Evolutionary conservation across 2,888 invertebrate genomes (phyloP).

Genomic region (Pristionchus exspectatus): DNA sequence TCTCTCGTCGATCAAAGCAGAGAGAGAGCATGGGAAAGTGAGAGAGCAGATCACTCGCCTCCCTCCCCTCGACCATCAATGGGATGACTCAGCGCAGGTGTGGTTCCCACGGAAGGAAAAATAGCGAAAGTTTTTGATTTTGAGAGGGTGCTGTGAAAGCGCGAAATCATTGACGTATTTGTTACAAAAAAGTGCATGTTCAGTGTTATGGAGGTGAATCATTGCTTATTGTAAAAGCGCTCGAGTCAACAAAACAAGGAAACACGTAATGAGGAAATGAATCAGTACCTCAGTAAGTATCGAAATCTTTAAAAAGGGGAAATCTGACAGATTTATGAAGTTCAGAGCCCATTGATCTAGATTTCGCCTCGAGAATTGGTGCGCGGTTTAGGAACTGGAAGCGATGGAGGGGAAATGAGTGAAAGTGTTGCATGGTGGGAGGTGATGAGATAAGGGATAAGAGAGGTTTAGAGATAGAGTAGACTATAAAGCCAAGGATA

Average conservation of each 20-base stretch:
- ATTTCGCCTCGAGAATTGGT: background rate
- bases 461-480: background rate
- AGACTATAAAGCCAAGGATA: too few species aligned
- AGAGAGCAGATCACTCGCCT: background rate
- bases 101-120: conserved; percentile 16
- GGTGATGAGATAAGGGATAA: conserved; percentile 15
- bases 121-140: background rate
- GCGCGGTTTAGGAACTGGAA: conserved; percentile 29
- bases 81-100: conserved; percentile 10
- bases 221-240: too few species aligned
- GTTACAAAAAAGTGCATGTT: background rate
- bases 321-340: background rate
- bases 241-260: background rate
- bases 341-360: background rate
- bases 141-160: background rate
- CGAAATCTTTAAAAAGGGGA: background rate
- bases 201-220: too few species aligned
- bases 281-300: background rate
- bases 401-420: background rate
- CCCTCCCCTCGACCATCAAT: background rate
- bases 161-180: background rate
- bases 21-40: background rate
- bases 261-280: background rate
- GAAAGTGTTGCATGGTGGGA: background rate
- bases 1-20: background rate